phyloP scores from a whole-genome alignment of 2,888 invertebrate species.

The Penaeus monodon region DNA sequence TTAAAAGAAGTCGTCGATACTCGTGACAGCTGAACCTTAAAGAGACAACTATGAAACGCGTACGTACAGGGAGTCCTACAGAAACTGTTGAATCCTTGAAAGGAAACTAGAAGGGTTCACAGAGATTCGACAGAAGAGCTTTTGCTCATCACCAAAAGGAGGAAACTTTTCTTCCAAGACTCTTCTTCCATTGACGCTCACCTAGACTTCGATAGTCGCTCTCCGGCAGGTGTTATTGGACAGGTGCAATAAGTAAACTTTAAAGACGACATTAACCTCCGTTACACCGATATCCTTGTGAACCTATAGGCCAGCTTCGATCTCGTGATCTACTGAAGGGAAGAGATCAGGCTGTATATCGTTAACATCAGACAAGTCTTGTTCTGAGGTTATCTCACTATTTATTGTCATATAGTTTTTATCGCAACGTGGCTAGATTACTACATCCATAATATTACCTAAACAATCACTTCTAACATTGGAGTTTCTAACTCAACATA shows the following conservation, averaged over 20 bases:
- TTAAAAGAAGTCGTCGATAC: too few species aligned
- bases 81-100: too few species aligned
- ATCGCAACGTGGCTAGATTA: too few species aligned
- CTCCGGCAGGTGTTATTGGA: constrained; percentile 49
- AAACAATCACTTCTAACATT: neutral
- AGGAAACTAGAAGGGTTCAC: too few species aligned
- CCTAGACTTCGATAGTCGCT: constrained; percentile 47
- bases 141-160: neutral
- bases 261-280: neutral
- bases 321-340: constrained; percentile 36
- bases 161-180: constrained; percentile 52
- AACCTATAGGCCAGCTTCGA: constrained; percentile 49
- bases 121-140: neutral
- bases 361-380: constrained; percentile 32
- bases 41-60: too few species aligned
- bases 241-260: neutral
- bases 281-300: constrained; percentile 15
- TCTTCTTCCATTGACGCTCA: constrained; percentile 51
- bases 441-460: too few species aligned
- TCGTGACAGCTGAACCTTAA: too few species aligned
- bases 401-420: too few species aligned
- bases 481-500: neutral
- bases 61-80: too few species aligned
- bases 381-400: too few species aligned
- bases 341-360: constrained; percentile 50